phyloP scores from a whole-genome alignment of 2,113 vertebrate genomes.

The Lophura nycthemera region DNA sequence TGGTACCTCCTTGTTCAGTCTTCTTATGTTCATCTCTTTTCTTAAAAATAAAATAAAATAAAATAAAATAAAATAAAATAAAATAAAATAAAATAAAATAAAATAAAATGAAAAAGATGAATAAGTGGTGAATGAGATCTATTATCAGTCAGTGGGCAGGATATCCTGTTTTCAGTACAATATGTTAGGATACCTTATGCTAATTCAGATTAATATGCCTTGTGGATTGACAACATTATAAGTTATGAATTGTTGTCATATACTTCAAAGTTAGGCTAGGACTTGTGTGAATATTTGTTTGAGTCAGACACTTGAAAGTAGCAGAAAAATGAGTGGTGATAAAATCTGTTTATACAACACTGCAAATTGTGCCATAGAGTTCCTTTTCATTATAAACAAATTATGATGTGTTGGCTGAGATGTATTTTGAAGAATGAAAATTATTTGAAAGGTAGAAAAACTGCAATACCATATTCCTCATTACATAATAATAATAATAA shows the following conservation, averaged over 20 bases:
- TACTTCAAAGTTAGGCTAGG: not conserved
- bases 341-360: not conserved
- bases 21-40: not conserved
- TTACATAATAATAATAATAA: not conserved
- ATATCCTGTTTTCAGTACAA: not conserved
- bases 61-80: not conserved
- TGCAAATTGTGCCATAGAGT: not conserved
- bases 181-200: not conserved
- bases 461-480: fast-evolving
- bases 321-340: not conserved
- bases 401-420: not conserved
- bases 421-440: not conserved
- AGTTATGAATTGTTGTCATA: fast-evolving
- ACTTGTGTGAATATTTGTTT: not conserved
- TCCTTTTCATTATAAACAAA: not conserved
- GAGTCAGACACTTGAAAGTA: not conserved
- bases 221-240: not conserved
- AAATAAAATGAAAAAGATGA: not conserved
- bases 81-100: not conserved
- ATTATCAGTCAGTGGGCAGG: not conserved
- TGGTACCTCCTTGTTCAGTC: not conserved
- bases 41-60: not conserved
- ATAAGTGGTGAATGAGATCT: not conserved
- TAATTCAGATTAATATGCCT: not conserved
- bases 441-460: not conserved